phyloP scores from a whole-genome alignment of 2,797 vertebrate species.

The Octomys mimax region DNA sequence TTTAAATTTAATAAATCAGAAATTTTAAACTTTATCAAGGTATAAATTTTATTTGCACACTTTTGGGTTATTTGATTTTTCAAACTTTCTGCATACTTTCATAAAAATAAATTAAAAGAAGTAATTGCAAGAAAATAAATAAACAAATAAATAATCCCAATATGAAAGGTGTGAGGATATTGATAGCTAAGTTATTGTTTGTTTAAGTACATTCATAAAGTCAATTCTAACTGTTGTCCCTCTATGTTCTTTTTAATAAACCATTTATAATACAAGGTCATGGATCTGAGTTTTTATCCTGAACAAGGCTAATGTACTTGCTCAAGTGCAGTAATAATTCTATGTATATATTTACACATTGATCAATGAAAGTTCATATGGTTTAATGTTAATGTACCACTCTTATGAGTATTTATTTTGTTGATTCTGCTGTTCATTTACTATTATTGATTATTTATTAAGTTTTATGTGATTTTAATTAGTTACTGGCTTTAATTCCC shows the following conservation, averaged over 20 bases:
- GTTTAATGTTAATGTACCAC: slow-evolving; percentile 4
- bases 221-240: slow-evolving; percentile 7
- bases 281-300: slow-evolving; percentile 21
- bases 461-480: slow-evolving; percentile 18
- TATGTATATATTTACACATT: slow-evolving; percentile 35
- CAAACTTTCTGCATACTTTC: neutral
- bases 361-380: slow-evolving; percentile 60
- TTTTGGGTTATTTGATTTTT: too few relatives aligned
- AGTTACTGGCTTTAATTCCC: neutral
- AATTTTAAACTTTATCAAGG: neutral
- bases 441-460: slow-evolving; percentile 27
- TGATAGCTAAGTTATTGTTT: neutral
- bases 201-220: neutral
- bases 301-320: slow-evolving; percentile 22
- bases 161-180: neutral
- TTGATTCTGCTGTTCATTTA: slow-evolving; percentile 39
- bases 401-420: slow-evolving; percentile 12
- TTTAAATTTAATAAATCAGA: neutral
- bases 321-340: slow-evolving; percentile 31
- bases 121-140: neutral
- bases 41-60: neutral
- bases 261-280: slow-evolving; percentile 56
- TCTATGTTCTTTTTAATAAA: slow-evolving; percentile 38
- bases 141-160: neutral
- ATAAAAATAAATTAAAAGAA: slow-evolving; percentile 24